phyloP scores from a whole-genome alignment of 2,113 vertebrate species.

The Xenotilapia longispinis region DNA sequence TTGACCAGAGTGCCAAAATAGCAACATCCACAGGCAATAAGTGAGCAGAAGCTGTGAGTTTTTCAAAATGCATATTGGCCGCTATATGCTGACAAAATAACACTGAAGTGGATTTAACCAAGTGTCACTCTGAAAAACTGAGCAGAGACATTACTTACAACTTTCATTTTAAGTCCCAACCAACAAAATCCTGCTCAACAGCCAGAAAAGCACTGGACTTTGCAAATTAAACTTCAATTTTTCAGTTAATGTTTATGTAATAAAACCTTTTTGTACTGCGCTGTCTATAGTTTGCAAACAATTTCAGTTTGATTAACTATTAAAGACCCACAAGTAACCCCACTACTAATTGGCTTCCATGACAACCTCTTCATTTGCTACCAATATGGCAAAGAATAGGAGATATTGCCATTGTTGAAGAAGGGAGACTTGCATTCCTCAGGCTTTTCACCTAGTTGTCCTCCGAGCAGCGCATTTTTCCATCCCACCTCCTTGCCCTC shows the following conservation, averaged over 20 bases:
- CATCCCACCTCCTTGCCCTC: conserved; percentile 70
- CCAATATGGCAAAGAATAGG: neutral
- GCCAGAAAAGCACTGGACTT: neutral
- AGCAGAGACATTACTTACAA: neutral
- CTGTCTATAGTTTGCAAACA: neutral
- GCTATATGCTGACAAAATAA: neutral
- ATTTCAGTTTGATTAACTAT: neutral
- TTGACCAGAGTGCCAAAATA: neutral
- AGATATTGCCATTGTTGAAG: neutral
- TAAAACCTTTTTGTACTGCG: neutral
- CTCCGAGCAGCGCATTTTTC: conserved; percentile 13
- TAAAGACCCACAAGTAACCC: neutral
- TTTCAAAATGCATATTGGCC: neutral
- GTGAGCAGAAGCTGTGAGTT: neutral
- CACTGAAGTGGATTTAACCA: neutral
- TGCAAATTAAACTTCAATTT: neutral
- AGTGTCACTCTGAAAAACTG: neutral
- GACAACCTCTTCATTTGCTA: neutral
- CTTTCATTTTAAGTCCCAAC: neutral
- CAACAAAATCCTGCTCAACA: neutral
- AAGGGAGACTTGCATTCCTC: conserved; percentile 4
- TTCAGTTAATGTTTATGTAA: neutral
- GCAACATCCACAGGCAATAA: neutral
- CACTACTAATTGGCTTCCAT: neutral
- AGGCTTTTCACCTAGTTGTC: conserved; percentile 5